Base-by-base conservation (phyloP, 1,140 invertebrate genomes). In the Leptinotarsa texana region DNA sequence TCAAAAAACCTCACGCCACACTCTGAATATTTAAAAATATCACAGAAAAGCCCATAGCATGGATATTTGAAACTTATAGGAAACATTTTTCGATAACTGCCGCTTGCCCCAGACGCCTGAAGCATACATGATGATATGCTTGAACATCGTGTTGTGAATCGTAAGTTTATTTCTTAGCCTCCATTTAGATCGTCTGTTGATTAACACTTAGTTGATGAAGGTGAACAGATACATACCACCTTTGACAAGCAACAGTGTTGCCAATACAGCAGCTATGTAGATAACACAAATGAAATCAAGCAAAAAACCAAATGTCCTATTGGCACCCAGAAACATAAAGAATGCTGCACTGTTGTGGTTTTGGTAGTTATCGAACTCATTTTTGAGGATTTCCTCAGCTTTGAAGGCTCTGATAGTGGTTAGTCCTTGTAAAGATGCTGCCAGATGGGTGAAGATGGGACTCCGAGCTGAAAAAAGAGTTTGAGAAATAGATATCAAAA, bases 371-470 rank as follows among this genome's bases (percentile, higher is more conserved):
- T 94, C 92, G 77, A 94, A 94, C 77, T 93, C 89, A 72, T 92
- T 88, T 79, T 90, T 89, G 72, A 97, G 88, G 71, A 91, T 86
- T 74, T 89, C 86, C 82, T 94, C 87, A 8, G 89, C 86, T 13
- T 89, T 87, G 27, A 91, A 90, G 6, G 94, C 93, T 72, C 95
- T 87, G 49, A 97, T 95, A 0, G 94, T 95, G 70, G 91, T 89
- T 4, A 96, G 86, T 3, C 95, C 95, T 78, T 92, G 90, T 2
- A 96, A 80, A 0, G 93, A 92, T 0, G 93, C 89, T 47, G 91
- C 93, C 47, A 96, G 87, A 76, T 96, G 94, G 0, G 93, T 93
- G 81, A 94, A 95, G 1, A 97, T 89, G 0, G 95, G 95, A 85
- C 91, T 93, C 61, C 91, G 89, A n/a, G 89, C 90, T 92, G 76